A percentile compares a stretch with the other conserved stretches of the same genome.
Conservation (phyloP, 2,797 vertebrate genomes). For the Artibeus jamaicensis region DNA sequence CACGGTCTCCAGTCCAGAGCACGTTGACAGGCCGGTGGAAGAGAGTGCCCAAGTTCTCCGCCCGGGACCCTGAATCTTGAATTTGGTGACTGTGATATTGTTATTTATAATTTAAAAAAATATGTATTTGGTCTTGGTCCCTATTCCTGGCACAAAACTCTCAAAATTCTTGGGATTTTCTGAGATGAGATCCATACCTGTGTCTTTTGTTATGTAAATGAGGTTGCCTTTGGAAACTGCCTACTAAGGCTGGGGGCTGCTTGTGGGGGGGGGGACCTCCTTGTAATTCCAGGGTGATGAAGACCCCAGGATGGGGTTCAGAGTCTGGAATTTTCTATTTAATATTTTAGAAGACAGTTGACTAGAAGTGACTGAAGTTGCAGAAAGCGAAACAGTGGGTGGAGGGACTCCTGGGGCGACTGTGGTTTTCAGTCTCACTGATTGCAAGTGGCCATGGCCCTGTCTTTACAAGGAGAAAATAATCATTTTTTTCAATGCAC, state of each 20-base stretch:
- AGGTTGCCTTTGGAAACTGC: not conserved
- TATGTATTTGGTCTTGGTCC: not conserved
- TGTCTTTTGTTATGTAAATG: not conserved
- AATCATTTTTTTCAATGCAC: not conserved
- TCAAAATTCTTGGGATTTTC: not conserved
- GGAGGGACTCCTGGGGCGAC: not conserved
- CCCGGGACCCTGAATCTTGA: not conserved
- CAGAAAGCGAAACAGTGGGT: not conserved
- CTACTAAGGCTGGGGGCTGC: not conserved
- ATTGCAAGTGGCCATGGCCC: not conserved
- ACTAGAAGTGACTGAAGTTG: no score
- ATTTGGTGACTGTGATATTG: not conserved
- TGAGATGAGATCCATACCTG: not conserved
- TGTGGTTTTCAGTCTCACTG: not conserved
- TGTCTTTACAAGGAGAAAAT: not conserved
- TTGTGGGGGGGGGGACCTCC: not conserved
- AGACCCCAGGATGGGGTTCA: not conserved
- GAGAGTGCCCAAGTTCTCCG: not conserved
- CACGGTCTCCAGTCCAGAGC: not conserved
- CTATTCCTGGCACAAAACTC: not conserved
- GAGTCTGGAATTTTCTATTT: not conserved
- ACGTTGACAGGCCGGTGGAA: rapidly evolving
- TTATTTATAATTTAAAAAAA: not conserved
- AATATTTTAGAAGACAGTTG: not conserved
- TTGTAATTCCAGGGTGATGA: not conserved